Base-by-base conservation (phyloP, 2,113 vertebrate species). In the Polyodon spathula region DNA sequence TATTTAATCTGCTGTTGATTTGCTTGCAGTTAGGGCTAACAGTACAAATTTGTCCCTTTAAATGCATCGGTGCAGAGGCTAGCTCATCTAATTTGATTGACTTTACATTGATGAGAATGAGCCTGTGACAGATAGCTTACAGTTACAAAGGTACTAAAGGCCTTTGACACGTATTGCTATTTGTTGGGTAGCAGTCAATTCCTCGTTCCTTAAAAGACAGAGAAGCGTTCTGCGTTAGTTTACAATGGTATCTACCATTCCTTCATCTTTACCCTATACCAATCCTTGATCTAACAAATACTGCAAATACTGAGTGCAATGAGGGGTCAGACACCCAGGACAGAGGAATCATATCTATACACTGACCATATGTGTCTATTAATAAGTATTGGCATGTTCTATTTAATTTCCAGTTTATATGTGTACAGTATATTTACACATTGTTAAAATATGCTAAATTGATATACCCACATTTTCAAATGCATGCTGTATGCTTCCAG, bases 81-180 rank as follows among this genome's bases (percentile, higher is more conserved):
- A 69, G 64, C 64, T 63, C 64, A 64, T 74, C 70, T 75, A 65
- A 70, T 74, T 69, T 63, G 60, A 75, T 60, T 58, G 59, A 83
- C 78, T 78, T 83, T 78, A 82, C 71, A 68, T 58, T 72, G 65
- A 74, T 76, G 76, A 74, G 78, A 71, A 70, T 62, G 66, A 74
- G 76, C 75, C 73, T 74, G 73, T 83, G 81, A 86, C 84, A 84
- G 78, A 84, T 77, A 76, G 76, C 73, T 80, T 81, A 78, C 80
- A 81, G 73, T 69, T 78, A 68, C 72, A 77, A 71, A 81, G 74
- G 83, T 84, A 79, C 70, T 78, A 82, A 84, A 80, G 81, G 79
- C 76, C 81, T 80, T 83, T 82, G 79, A 85, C 82, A 83, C 78
- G 75, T 76, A 79, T 70, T 71, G 69, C 71, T 63, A 69, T 74